Conservation (phyloP, 1,140 invertebrate genomes). For the Brachionus koreanus region DNA sequence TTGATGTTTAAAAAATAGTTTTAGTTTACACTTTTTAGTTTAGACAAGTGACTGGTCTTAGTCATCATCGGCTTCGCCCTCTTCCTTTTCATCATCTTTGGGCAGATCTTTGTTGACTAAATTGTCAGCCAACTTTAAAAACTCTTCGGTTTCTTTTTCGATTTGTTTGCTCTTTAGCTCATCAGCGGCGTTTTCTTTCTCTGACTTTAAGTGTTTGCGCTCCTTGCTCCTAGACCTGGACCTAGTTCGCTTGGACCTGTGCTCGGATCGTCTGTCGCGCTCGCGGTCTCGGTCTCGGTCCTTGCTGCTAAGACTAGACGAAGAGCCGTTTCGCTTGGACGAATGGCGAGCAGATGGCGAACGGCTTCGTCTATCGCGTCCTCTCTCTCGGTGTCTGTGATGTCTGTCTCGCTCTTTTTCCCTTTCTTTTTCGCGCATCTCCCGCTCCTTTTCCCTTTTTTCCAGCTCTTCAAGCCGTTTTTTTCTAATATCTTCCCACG, state of each 20-base stretch:
- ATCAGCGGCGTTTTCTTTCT: conserved; percentile 50
- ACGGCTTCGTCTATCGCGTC: neutral
- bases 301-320: conserved; percentile 42
- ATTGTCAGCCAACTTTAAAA: conserved; percentile 48
- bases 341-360: neutral
- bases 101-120: neutral
- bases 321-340: conserved; percentile 24
- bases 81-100: conserved; percentile 31
- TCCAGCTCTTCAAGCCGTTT: conserved; percentile 45
- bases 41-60: neutral
- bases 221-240: conserved; percentile 46
- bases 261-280: conserved; percentile 1
- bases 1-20: no score
- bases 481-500: conserved; percentile 44
- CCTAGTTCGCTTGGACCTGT: conserved; percentile 44
- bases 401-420: conserved; percentile 43
- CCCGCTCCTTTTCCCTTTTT: conserved; percentile 44
- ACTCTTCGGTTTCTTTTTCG: conserved; percentile 47
- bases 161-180: conserved; percentile 49
- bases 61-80: conserved; percentile 39
- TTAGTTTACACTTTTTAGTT: neutral
- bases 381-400: neutral
- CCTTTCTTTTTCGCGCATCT: conserved; percentile 47
- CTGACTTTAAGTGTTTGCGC: conserved; percentile 49
- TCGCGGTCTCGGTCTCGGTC: conserved; percentile 45